Percentiles rank a stretch among this genome's conserved stretches.
phyloP scores from a whole-genome alignment of 2,113 vertebrate species.

The Cepphus grylle region DNA sequence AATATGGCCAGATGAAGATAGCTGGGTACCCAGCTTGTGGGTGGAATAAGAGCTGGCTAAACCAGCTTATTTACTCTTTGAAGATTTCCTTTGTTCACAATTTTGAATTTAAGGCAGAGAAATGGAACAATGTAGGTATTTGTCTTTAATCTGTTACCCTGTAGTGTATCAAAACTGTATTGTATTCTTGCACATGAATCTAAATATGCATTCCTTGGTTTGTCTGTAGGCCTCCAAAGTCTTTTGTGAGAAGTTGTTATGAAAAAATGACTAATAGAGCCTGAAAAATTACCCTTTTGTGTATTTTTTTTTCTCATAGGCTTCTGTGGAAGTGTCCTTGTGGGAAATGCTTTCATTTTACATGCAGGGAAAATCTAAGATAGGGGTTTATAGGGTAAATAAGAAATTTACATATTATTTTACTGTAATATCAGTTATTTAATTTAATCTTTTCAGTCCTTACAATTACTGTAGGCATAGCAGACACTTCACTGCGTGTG shows the following conservation, averaged over 20 bases:
- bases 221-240: background rate
- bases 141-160: background rate
- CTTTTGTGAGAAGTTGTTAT: background rate
- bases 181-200: background rate
- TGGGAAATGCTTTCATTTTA: background rate
- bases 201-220: background rate
- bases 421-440: background rate
- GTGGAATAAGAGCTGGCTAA: background rate
- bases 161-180: background rate
- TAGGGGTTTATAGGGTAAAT: background rate
- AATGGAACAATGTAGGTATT: background rate
- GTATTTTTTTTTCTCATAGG: background rate
- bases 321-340: background rate
- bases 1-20: slow-evolving; percentile 1
- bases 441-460: background rate
- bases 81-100: background rate
- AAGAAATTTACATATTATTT: background rate
- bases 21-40: background rate
- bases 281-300: background rate
- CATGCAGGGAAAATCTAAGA: background rate
- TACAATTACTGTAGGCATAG: background rate
- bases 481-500: background rate
- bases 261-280: background rate
- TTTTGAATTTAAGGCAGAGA: background rate
- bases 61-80: slow-evolving; percentile 36